phyloP scores from a whole-genome alignment of 2,797 vertebrate species.

The Enteromius argenteus region DNA sequence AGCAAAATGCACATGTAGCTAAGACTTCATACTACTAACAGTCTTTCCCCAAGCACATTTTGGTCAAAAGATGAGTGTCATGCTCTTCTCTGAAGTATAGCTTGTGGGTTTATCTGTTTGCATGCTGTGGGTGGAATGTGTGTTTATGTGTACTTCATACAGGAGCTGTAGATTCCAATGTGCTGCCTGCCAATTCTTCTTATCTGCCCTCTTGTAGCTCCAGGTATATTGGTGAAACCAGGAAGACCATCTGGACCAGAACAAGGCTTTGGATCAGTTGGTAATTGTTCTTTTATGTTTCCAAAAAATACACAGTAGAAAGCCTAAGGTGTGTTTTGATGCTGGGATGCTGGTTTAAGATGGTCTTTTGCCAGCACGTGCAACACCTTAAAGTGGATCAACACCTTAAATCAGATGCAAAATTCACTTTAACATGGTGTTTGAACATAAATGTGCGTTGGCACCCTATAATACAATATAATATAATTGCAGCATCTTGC shows the following conservation, averaged over 20 bases:
- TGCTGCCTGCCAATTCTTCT: slow-evolving; percentile 48
- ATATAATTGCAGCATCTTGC: neutral
- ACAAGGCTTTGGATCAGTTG: slow-evolving; percentile 79
- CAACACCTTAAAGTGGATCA: neutral
- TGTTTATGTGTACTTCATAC: slow-evolving; percentile 15
- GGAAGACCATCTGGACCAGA: slow-evolving; percentile 79
- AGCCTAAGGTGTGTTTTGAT: neutral
- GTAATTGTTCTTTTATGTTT: slow-evolving; percentile 74
- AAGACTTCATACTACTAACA: slow-evolving; percentile 14
- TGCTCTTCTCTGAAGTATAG: neutral
- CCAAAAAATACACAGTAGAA: neutral
- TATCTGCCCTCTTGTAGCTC: slow-evolving; percentile 77
- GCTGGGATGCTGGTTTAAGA: too few species aligned
- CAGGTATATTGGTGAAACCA: slow-evolving; percentile 82
- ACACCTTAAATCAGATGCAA: too few species aligned
- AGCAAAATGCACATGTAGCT: slow-evolving; percentile 12
- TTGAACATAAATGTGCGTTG: too few species aligned
- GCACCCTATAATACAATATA: too few species aligned
- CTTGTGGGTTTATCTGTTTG: neutral
- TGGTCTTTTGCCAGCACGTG: too few species aligned
- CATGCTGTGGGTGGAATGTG: neutral
- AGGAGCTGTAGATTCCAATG: neutral
- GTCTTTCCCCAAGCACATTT: neutral
- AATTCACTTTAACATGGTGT: too few species aligned
- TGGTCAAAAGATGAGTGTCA: neutral